phyloP scores from a whole-genome alignment of 2,888 invertebrate species.

The Clepsis dumicolana region DNA sequence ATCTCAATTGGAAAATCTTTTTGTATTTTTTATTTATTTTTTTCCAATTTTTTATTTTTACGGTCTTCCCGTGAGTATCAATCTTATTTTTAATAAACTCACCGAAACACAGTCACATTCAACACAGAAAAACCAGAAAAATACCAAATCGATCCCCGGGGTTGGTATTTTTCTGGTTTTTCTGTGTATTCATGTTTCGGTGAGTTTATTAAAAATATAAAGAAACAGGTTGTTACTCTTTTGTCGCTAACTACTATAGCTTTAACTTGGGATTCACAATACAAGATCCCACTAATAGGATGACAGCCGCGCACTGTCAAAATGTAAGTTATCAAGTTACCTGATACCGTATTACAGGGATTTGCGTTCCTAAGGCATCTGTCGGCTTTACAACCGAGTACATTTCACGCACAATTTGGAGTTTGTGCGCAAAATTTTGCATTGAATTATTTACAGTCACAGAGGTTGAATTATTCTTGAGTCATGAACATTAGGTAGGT shows the following conservation, averaged over 20 bases:
- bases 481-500: too few relatives aligned
- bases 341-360: constrained; percentile 35
- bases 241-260: neutral
- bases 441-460: neutral
- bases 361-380: constrained; percentile 41
- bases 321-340: constrained; percentile 14
- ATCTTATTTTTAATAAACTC: too few relatives aligned
- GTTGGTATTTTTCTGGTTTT: too few relatives aligned
- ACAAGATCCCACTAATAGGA: constrained; percentile 3
- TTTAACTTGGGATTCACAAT: neutral
- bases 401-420: constrained; percentile 35
- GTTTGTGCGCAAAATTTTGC: neutral
- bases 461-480: neutral
- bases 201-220: neutral
- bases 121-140: too few relatives aligned
- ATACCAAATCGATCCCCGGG: too few relatives aligned
- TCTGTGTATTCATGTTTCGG: too few relatives aligned
- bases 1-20: too few relatives aligned
- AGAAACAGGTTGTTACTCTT: neutral
- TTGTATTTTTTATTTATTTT: too few relatives aligned
- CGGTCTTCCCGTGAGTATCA: too few relatives aligned
- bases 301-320: constrained; percentile 10
- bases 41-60: too few relatives aligned
- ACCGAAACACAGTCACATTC: too few relatives aligned
- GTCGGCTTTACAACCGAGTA: constrained; percentile 2